phyloP scores from a whole-genome alignment of 2,797 vertebrate species.

The Sebastes diaconus region DNA sequence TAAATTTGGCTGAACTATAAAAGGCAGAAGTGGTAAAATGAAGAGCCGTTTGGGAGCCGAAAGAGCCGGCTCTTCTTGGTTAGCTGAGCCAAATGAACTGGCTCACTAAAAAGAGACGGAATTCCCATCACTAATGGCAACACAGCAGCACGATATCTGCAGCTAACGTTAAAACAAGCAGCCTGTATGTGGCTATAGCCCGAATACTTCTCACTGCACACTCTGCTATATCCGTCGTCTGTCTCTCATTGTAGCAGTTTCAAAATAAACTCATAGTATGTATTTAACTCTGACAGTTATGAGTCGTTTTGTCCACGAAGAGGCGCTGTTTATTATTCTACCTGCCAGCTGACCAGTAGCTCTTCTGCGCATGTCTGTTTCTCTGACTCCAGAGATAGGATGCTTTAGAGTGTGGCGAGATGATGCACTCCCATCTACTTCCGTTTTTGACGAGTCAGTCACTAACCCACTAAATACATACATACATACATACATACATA shows the following conservation, averaged over 20 bases:
- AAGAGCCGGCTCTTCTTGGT: too few species aligned
- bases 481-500: neutral
- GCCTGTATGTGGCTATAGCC: accelerated
- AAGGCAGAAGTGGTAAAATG: too few species aligned
- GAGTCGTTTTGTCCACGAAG: slow-evolving; percentile 38
- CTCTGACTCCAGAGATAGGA: neutral
- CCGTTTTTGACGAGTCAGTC: neutral
- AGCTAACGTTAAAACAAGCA: neutral
- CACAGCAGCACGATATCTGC: neutral
- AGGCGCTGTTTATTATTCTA: slow-evolving; percentile 56
- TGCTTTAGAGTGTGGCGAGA: neutral
- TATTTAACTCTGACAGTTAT: neutral
- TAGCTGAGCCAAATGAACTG: too few species aligned
- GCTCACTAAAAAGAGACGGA: too few species aligned
- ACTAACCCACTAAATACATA: neutral
- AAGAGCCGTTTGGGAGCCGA: too few species aligned
- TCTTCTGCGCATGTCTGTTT: slow-evolving; percentile 38
- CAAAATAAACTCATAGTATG: neutral
- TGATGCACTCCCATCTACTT: accelerated
- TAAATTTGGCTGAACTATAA: too few species aligned
- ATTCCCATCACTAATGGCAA: neutral
- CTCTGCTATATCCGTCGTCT: neutral
- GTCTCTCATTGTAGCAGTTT: neutral
- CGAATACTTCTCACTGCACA: neutral
- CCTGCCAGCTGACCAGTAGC: neutral